These are phyloP conservation scores for Drosophila engyochracea DNA, from an alignment of 2,888 invertebrate species.

Conservation along the genomic window DNA sequence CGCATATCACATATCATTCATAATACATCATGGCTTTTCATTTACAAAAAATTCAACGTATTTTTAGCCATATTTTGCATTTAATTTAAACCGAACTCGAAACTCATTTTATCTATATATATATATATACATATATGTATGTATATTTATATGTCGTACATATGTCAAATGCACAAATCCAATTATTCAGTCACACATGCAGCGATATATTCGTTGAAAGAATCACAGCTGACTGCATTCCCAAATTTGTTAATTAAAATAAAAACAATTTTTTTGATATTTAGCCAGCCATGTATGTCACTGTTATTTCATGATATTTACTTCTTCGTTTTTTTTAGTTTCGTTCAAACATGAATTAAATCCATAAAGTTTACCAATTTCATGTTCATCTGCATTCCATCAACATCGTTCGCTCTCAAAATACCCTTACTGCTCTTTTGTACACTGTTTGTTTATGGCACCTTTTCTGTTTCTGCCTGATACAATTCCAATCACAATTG, in stretches of 20 bases:
- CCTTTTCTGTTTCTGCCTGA: constrained; percentile 52
- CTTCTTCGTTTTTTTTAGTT: background rate
- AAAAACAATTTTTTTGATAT: constrained; percentile 23
- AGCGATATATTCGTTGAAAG: constrained; percentile 37
- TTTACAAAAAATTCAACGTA: constrained; percentile 8
- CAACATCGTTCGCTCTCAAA: constrained; percentile 27
- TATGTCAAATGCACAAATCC: constrained; percentile 56
- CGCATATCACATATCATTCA: background rate
- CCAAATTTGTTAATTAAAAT: constrained; percentile 14
- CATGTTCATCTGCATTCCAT: constrained; percentile 32
- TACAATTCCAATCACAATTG: constrained; percentile 28
- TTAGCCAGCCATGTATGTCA: constrained; percentile 29
- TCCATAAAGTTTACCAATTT: constrained; percentile 22
- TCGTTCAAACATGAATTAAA: background rate
- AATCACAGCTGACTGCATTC: constrained; percentile 59
- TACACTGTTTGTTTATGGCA: constrained; percentile 63
- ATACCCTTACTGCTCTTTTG: constrained; percentile 22
- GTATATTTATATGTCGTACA: background rate
- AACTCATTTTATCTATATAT: constrained; percentile 25
- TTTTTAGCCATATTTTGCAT: background rate
- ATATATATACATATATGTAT: background rate
- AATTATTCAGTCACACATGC: constrained; percentile 57
- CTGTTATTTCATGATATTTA: constrained; percentile 38
- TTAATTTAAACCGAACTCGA: constrained; percentile 31
- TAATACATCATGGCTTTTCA: constrained; percentile 34